These are phyloP conservation scores for Alfaro cultratus DNA, from an alignment of 2,797 vertebrate genomes.

Conservation along the genomic window DNA sequence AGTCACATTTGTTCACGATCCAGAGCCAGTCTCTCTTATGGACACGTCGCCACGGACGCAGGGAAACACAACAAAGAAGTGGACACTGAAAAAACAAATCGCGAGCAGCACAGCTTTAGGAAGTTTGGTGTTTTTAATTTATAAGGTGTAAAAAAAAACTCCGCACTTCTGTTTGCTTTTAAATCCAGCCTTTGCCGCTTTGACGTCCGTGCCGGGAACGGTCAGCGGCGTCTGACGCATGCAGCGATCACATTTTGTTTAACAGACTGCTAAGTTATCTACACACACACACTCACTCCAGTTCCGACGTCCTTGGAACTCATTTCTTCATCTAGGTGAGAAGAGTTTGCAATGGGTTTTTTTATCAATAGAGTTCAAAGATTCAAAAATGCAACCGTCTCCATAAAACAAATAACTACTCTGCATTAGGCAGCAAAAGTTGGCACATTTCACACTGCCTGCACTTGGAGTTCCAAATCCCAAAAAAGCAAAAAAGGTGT, in stretches of 20 bases:
- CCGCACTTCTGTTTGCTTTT: background rate
- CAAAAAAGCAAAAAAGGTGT: too few species aligned
- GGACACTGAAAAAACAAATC: background rate
- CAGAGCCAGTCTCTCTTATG: background rate
- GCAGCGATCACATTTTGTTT: background rate
- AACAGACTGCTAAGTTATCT: background rate
- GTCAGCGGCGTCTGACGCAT: background rate
- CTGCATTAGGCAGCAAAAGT: too few species aligned
- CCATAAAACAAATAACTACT: too few species aligned
- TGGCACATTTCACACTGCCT: too few species aligned
- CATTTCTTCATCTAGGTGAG: too few species aligned
- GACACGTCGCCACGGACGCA: background rate
- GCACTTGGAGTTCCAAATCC: too few species aligned
- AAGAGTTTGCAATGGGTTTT: too few species aligned
- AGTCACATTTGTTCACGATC: background rate
- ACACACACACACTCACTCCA: too few species aligned
- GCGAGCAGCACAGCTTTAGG: background rate
- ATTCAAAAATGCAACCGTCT: too few species aligned
- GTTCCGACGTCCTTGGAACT: too few species aligned
- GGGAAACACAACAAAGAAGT: background rate
- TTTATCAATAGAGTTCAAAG: too few species aligned
- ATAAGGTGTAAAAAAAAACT: background rate
- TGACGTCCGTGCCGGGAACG: background rate
- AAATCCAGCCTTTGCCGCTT: background rate
- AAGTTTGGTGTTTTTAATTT: background rate